Conservation (phyloP, 2,797 vertebrate species). For the Dipus sagitta region DNA sequence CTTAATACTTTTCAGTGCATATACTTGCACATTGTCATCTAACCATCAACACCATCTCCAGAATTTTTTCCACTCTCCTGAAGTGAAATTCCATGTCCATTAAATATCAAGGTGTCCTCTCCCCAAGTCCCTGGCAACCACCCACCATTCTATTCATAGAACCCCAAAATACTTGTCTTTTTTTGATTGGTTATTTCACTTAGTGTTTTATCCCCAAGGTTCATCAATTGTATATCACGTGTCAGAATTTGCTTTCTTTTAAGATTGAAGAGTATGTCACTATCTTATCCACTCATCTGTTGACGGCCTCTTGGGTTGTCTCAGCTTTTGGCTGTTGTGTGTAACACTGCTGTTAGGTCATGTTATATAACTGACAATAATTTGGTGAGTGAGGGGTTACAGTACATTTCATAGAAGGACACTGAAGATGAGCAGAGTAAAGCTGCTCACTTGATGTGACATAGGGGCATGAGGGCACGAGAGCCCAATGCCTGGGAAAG, state of each 20-base stretch:
- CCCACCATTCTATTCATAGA: neutral
- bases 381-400: neutral
- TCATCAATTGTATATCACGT: neutral
- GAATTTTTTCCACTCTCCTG: neutral
- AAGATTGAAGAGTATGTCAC: neutral
- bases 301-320: neutral
- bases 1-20: neutral
- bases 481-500: neutral
- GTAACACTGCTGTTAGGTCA: neutral
- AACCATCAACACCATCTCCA: neutral
- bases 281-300: neutral
- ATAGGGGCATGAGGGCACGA: neutral
- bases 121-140: neutral
- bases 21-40: too few relatives aligned
- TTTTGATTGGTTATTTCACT: neutral
- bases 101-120: neutral
- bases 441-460: neutral
- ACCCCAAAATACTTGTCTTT: neutral
- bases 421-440: neutral
- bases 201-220: neutral
- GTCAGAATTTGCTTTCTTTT: neutral
- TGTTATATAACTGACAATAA: neutral
- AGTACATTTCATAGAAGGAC: neutral
- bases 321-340: neutral
- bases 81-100: neutral